phyloP scores from a whole-genome alignment of 1,140 invertebrate species.

The Conus ventricosus region DNA sequence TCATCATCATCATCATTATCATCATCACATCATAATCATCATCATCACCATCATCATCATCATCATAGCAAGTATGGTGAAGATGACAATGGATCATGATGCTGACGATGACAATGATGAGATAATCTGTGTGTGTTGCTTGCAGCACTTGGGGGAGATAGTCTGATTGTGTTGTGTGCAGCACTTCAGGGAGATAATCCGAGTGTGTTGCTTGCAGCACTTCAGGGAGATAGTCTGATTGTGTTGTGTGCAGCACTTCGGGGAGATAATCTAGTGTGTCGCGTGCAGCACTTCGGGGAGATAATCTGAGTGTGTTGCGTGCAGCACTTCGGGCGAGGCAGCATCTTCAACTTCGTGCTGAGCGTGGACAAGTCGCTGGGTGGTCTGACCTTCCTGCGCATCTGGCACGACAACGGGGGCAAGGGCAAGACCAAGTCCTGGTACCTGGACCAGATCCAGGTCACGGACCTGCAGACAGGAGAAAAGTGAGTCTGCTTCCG shows the following conservation, averaged over 20 bases:
- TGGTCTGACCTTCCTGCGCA: slow-evolving; percentile 69
- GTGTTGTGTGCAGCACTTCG: slow-evolving; percentile 54
- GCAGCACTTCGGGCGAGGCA: slow-evolving; percentile 65
- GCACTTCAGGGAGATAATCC: slow-evolving; percentile 46
- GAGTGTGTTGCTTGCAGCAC: not conserved
- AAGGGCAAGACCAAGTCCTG: slow-evolving; percentile 69
- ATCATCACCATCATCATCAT: no score
- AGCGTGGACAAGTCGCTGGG: slow-evolving; percentile 68
- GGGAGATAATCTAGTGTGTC: not conserved
- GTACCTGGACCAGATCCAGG: slow-evolving; percentile 72
- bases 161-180: slow-evolving; percentile 23
- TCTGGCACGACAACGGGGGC: slow-evolving; percentile 75
- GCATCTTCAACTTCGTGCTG: slow-evolving; percentile 72
- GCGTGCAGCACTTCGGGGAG: not conserved
- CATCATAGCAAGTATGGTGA: no score
- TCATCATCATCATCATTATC: no score
- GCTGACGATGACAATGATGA: not conserved
- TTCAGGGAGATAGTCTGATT: not conserved
- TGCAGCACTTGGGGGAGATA: not conserved
- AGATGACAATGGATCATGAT: no score
- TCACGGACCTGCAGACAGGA: slow-evolving; percentile 73
- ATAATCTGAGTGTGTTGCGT: not conserved
- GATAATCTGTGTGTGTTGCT: not conserved
- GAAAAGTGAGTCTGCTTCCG: slow-evolving; percentile 63
- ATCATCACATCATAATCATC: no score